A percentile compares a stretch with the other conserved stretches of the same genome.
These are phyloP conservation scores for Acrocephalus arundinaceus DNA, from an alignment of 2,113 vertebrate species.

Conservation along the genomic window DNA sequence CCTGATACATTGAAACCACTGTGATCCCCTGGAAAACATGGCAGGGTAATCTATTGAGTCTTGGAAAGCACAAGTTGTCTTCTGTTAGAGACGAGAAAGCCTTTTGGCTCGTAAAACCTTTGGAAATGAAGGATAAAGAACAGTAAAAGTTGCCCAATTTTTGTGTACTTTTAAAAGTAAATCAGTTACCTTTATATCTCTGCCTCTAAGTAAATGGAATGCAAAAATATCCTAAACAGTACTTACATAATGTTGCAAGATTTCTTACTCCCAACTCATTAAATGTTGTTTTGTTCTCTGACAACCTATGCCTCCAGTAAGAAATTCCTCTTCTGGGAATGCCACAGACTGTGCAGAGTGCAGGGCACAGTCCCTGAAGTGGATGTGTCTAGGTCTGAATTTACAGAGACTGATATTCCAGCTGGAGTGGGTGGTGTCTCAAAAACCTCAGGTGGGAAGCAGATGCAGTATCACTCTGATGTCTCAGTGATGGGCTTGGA, in stretches of 20 bases:
- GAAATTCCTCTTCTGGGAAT: not conserved
- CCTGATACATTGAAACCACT: not conserved
- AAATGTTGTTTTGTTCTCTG: not conserved
- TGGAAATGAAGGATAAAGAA: not conserved
- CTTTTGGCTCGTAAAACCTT: not conserved
- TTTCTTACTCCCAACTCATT: not conserved
- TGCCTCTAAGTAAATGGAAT: not conserved
- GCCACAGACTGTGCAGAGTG: not conserved
- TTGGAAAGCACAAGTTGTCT: not conserved
- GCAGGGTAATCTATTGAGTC: not conserved
- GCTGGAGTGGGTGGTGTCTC: not conserved
- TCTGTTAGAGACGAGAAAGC: not conserved
- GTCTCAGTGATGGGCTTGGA: not conserved
- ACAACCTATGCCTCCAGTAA: not conserved
- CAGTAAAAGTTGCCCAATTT: not conserved
- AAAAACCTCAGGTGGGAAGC: not conserved
- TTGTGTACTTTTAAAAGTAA: not conserved
- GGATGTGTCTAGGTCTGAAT: not conserved
- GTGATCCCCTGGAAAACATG: not conserved
- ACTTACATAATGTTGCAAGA: not conserved
- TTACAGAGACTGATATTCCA: not conserved
- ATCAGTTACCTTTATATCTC: not conserved
- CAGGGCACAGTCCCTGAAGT: not conserved
- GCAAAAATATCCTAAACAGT: not conserved
- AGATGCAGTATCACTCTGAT: not conserved